A percentile compares a stretch with the other conserved stretches of the same genome.
phyloP scores from a whole-genome alignment of 2,797 vertebrate genomes.

The Hippoglossus hippoglossus region DNA sequence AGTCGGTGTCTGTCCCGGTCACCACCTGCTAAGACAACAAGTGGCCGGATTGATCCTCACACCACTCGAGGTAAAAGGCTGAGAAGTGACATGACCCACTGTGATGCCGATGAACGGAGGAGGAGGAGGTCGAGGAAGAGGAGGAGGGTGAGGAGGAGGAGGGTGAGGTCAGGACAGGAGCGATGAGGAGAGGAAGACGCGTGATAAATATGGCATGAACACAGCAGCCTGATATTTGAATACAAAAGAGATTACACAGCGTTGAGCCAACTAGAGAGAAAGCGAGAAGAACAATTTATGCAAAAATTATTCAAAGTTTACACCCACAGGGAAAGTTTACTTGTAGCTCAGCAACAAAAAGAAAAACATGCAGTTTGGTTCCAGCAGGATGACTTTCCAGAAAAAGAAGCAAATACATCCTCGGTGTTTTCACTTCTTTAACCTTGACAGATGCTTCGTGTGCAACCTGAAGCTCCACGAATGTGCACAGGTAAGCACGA shows the following conservation, averaged over 20 bases:
- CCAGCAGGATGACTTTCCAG: slow-evolving; percentile 4
- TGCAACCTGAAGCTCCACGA: background rate
- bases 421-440: background rate
- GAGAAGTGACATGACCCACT: background rate
- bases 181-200: background rate
- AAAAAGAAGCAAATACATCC: background rate
- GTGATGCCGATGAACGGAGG: slow-evolving; percentile 17
- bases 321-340: background rate
- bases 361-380: background rate
- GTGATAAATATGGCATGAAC: slow-evolving; percentile 20
- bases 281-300: slow-evolving; percentile 2
- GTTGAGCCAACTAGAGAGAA: slow-evolving; percentile 2
- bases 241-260: slow-evolving; percentile 24
- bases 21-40: slow-evolving; percentile 8
- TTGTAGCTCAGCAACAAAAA: slow-evolving; percentile 7
- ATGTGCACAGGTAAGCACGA: slow-evolving; percentile 9
- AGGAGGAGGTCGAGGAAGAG: background rate
- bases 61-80: slow-evolving; percentile 1
- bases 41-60: background rate
- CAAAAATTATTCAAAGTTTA: slow-evolving; percentile 16
- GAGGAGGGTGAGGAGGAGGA: no score
- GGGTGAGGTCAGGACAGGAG: background rate
- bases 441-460: slow-evolving; percentile 22
- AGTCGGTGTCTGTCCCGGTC: slow-evolving; percentile 8
- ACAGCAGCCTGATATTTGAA: slow-evolving; percentile 16